Conservation (phyloP, 2,888 invertebrate species). For the Lithophane leautieri region DNA sequence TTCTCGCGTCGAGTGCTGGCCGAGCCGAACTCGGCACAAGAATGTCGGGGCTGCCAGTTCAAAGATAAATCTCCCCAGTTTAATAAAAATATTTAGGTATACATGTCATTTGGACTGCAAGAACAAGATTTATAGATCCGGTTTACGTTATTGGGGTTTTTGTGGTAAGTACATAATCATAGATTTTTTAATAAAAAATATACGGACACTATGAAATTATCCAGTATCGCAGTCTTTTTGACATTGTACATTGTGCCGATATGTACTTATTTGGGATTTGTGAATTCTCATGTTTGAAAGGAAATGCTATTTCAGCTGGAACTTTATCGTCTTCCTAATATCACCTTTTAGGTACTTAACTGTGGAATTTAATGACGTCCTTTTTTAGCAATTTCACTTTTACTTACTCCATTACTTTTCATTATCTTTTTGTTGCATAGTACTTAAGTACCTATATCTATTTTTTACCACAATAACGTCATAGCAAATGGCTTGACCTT, state of each 20-base stretch:
- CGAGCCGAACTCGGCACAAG: slow-evolving; percentile 43
- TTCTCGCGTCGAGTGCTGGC: slow-evolving; percentile 31
- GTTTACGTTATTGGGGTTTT: background rate
- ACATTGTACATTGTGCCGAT: background rate
- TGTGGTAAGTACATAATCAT: background rate
- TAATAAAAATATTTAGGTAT: background rate
- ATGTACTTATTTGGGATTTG: background rate
- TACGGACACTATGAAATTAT: background rate
- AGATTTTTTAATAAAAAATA: too few species aligned
- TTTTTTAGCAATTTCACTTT: background rate
- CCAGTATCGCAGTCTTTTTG: too few species aligned
- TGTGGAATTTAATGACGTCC: background rate
- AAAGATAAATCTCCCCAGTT: slow-evolving; percentile 36
- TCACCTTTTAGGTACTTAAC: background rate
- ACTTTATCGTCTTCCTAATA: background rate
- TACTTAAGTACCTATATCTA: background rate
- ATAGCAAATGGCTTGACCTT: background rate
- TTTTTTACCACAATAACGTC: too few species aligned
- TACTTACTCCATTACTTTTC: background rate
- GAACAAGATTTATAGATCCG: background rate
- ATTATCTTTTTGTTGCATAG: background rate
- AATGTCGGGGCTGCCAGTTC: slow-evolving; percentile 60
- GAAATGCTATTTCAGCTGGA: background rate
- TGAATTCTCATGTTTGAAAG: background rate
- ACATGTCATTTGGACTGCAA: background rate